A percentile compares a stretch with the other conserved stretches of the same genome.
phyloP scores from a whole-genome alignment of 1,140 invertebrate species.

The Pseudobourletiella spinata region DNA sequence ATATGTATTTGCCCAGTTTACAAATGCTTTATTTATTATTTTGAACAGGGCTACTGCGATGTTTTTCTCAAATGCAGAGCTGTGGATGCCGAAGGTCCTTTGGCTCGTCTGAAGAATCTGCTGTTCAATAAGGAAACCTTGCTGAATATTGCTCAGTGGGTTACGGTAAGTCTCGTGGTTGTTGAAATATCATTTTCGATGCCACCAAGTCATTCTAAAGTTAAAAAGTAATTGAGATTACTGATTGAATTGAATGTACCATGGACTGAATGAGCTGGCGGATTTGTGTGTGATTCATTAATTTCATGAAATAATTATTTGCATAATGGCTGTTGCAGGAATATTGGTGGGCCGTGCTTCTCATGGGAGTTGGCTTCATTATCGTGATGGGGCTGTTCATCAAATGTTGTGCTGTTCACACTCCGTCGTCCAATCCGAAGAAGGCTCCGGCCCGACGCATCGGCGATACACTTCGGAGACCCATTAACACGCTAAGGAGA shows the following conservation, averaged over 20 bases:
- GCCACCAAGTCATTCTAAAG: no score
- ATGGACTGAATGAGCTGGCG: no score
- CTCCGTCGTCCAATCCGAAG: constrained; percentile 93
- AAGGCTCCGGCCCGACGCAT: constrained; percentile 74
- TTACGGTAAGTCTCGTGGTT: constrained; percentile 50
- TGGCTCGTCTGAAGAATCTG: constrained; percentile 92
- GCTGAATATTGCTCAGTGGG: constrained; percentile 73
- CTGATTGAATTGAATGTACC: no score
- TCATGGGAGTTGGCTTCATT: constrained; percentile 83
- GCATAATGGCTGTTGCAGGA: constrained; percentile 57
- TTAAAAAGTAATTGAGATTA: no score
- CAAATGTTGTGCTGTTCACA: constrained; percentile 98
- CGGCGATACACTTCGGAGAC: constrained; percentile 74
- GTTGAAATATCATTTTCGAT: background rate
- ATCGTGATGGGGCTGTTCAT: constrained; percentile 98
- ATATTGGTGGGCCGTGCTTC: constrained; percentile 93
- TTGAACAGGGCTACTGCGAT: constrained; percentile 89
- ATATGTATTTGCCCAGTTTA: no score
- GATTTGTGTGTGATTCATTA: no score
- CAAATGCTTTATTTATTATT: no score
- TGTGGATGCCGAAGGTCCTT: constrained; percentile 94
- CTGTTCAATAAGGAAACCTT: constrained; percentile 87
- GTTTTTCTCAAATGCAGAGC: constrained; percentile 95
- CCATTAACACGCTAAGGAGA: constrained; percentile 76
- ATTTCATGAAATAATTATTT: no score